Evolutionary conservation across 2,113 vertebrate species (phyloP), one percentile per base, ranked within the genome.

Genomic region (Alectura lathami): DNA sequence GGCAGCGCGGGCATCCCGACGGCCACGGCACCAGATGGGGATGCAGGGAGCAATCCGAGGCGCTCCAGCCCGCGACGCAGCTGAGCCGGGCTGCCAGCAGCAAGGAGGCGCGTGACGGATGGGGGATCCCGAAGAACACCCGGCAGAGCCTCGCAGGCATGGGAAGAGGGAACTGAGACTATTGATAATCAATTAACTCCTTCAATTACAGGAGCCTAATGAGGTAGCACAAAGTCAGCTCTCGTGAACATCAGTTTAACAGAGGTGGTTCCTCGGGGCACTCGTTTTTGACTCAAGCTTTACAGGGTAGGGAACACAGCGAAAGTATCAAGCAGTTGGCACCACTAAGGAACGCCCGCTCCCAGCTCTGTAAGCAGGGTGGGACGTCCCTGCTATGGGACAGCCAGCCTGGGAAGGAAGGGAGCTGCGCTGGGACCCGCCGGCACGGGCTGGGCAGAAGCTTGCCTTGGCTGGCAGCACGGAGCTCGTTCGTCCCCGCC

Each of bases 181-280:
- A 95, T 94, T 96, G 96, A 94, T 96, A 96, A 97, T 95, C 94
- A 97, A 96, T 97, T 96, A 94, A 95, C 83, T 96, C 94, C 94
- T 95, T 93, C 96, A 92, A 94, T 95, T 95, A 96, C 88, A 70
- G 86, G 67, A 82, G 88, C 74, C 82, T 96, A 97, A 95, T 96
- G 94, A 97, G 96, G 86, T 91, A 92, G 88, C 20, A 0, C 91
- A 77, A 72, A 97, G 91, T 93, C 88, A 62, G 84, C 84, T 38
- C 86, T 95, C 95, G 95, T 85, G 94, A 96, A 85, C 84, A 81
- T 59, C 72, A 66, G 79, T 92, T 94, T 94, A 94, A 96, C 4
- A 54, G 79, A 94, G 95, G 86, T 13, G 43, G 69, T 50, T 93
- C 93, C 95, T 96, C 86, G 5, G 14, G 95, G 91, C 29, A 1